Evolutionary conservation across 2,888 invertebrate genomes (phyloP).

Genomic region (Drosophila anomelani): DNA sequence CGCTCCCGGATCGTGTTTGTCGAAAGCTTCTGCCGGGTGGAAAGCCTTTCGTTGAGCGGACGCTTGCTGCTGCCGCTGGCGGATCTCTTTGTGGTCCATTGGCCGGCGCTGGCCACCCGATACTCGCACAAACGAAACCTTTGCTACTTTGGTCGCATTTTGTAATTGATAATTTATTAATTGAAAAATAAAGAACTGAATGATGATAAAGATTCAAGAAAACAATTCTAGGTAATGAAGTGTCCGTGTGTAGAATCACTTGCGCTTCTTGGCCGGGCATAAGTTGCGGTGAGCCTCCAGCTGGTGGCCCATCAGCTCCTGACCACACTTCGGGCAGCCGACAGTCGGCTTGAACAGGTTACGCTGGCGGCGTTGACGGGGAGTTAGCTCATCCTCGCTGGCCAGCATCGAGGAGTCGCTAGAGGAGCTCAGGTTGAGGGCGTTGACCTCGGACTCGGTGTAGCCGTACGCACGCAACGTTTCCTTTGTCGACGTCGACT

Average conservation of each 20-base stretch:
- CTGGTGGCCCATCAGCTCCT: slow-evolving; percentile 72
- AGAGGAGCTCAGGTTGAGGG: slow-evolving; percentile 53
- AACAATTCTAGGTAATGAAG: not conserved
- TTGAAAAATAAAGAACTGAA: not conserved
- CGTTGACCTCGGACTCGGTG: slow-evolving; percentile 58
- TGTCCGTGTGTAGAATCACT: not conserved
- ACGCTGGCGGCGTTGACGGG: slow-evolving; percentile 71
- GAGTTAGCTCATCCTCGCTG: slow-evolving; percentile 43
- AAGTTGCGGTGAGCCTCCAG: slow-evolving; percentile 80
- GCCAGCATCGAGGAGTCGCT: slow-evolving; percentile 27
- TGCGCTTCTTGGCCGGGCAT: slow-evolving; percentile 63
- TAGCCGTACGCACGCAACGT: slow-evolving; percentile 75
- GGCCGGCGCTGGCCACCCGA: slow-evolving; percentile 89
- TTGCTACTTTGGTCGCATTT: slow-evolving; percentile 91
- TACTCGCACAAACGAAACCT: slow-evolving; percentile 85
- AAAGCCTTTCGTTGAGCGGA: slow-evolving; percentile 94
- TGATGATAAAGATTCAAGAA: not conserved
- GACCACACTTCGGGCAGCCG: slow-evolving; percentile 81
- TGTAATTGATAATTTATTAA: slow-evolving; percentile 61
- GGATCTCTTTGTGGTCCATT: slow-evolving; percentile 96
- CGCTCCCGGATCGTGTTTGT: slow-evolving; percentile 93
- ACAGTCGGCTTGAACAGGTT: slow-evolving; percentile 70
- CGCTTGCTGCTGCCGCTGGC: slow-evolving; percentile 93
- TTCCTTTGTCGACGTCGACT: slow-evolving; percentile 7
- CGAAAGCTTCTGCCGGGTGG: slow-evolving; percentile 97